These are phyloP conservation scores for Trialeurodes vaporariorum DNA, from an alignment of 1,140 invertebrate genomes.

Conservation along the genomic window DNA sequence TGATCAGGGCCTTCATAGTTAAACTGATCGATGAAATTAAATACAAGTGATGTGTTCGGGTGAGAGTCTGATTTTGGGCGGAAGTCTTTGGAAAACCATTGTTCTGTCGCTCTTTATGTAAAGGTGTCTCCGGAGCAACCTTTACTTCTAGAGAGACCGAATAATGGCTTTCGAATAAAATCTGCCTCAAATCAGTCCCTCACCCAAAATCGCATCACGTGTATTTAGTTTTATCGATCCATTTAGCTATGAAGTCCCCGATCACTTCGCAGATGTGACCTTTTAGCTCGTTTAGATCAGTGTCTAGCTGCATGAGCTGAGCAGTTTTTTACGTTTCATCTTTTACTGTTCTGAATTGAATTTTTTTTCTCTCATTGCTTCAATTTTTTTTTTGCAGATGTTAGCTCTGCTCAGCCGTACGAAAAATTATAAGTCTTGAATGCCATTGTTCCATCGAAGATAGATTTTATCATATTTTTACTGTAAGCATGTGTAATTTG, in stretches of 20 bases:
- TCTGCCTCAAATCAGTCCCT: neutral
- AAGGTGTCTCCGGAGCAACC: no score
- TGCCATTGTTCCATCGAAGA: neutral
- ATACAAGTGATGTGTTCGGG: no score
- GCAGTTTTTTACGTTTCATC: slow-evolving; percentile 1
- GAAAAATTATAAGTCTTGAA: slow-evolving; percentile 64
- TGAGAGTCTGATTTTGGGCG: no score
- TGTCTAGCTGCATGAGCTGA: neutral
- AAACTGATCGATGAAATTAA: no score
- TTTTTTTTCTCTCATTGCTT: slow-evolving; percentile 20
- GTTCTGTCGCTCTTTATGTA: neutral
- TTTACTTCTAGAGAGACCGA: neutral
- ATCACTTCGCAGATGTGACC: no score
- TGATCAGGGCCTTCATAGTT: no score
- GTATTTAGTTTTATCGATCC: no score
- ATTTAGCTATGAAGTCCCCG: no score
- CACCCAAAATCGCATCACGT: neutral
- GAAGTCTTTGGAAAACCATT: no score
- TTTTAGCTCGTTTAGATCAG: neutral
- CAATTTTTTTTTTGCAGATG: slow-evolving; percentile 67
- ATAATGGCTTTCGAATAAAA: neutral
- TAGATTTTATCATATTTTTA: no score
- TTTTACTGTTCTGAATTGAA: slow-evolving; percentile 9
- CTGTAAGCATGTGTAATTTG: no score
- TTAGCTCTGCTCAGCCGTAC: slow-evolving; percentile 75